phyloP scores from a whole-genome alignment of 1,140 invertebrate species.

The Schlechtendalia chinensis region DNA sequence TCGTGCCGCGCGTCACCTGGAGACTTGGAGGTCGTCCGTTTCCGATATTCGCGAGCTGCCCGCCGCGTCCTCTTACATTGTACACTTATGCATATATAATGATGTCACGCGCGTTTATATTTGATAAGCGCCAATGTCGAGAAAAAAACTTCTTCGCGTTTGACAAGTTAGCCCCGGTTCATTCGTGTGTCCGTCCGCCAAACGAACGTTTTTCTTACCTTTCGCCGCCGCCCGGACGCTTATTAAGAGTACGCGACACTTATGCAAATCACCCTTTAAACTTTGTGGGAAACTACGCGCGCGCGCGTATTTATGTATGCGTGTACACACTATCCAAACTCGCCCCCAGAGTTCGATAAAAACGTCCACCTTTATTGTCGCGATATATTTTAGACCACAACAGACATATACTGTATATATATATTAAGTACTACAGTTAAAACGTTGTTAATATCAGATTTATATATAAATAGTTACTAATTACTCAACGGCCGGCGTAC shows the following conservation, averaged over 20 bases:
- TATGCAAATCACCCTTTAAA: not conserved
- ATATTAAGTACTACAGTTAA: not conserved
- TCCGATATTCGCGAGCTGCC: not conserved
- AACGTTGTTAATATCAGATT: conserved; percentile 9
- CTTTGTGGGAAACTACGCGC: not conserved
- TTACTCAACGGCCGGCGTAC: not conserved
- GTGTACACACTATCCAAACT: not conserved
- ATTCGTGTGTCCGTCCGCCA: not conserved
- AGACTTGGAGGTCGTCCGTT: conserved; percentile 4
- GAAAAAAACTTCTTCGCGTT: not conserved
- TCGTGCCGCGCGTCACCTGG: not conserved
- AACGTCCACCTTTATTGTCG: not conserved
- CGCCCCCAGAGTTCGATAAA: not conserved
- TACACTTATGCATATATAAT: too few relatives aligned
- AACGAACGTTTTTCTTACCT: not conserved
- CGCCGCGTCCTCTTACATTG: not conserved
- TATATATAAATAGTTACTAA: not conserved
- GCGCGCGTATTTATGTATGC: not conserved
- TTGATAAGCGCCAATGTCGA: not conserved
- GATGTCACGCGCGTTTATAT: not conserved
- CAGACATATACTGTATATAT: not conserved
- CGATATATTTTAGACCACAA: not conserved
- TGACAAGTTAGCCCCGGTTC: not conserved
- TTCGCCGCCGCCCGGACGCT: not conserved
- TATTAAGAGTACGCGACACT: not conserved